Percentiles rank a stretch among this genome's conserved stretches.
Conservation (phyloP, 1,140 invertebrate genomes). For the Drosophila varians region DNA sequence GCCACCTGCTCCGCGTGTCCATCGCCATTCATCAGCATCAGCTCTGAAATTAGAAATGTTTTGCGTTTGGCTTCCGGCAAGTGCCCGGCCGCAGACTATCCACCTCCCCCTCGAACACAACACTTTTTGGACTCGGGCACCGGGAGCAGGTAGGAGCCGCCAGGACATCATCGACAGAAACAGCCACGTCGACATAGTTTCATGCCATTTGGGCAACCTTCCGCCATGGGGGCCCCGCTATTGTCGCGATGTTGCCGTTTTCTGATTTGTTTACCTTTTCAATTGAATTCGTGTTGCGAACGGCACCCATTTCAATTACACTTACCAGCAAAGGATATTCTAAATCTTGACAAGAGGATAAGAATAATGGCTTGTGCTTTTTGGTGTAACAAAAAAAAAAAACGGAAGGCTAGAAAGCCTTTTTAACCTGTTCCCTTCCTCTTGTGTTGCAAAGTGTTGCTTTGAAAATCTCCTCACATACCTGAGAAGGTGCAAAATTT, state of each 20-base stretch:
- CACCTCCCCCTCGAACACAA: background rate
- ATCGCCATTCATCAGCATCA: slow-evolving; percentile 70
- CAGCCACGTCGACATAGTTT: slow-evolving; percentile 52
- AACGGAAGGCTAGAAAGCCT: background rate
- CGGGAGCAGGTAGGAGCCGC: background rate
- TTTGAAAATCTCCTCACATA: slow-evolving; percentile 24
- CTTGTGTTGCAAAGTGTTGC: slow-evolving; percentile 12
- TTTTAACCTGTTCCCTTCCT: background rate
- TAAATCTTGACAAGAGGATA: background rate
- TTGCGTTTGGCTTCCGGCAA: slow-evolving; percentile 55
- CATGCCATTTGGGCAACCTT: slow-evolving; percentile 50
- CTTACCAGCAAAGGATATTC: slow-evolving; percentile 22
- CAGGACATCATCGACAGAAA: slow-evolving; percentile 39
- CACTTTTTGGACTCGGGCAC: background rate
- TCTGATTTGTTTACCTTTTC: slow-evolving; percentile 76
- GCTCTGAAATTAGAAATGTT: slow-evolving; percentile 70
- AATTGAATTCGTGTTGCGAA: slow-evolving; percentile 63
- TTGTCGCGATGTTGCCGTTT: slow-evolving; percentile 62
- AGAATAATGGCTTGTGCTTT: background rate
- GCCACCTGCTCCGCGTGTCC: slow-evolving; percentile 58
- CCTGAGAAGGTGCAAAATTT: slow-evolving; percentile 39
- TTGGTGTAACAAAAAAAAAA: background rate
- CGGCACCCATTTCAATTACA: slow-evolving; percentile 53
- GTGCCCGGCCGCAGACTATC: slow-evolving; percentile 9
- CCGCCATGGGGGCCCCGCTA: slow-evolving; percentile 43